Base-by-base conservation (phyloP, 2,888 invertebrate species). In the Pocota personata region DNA sequence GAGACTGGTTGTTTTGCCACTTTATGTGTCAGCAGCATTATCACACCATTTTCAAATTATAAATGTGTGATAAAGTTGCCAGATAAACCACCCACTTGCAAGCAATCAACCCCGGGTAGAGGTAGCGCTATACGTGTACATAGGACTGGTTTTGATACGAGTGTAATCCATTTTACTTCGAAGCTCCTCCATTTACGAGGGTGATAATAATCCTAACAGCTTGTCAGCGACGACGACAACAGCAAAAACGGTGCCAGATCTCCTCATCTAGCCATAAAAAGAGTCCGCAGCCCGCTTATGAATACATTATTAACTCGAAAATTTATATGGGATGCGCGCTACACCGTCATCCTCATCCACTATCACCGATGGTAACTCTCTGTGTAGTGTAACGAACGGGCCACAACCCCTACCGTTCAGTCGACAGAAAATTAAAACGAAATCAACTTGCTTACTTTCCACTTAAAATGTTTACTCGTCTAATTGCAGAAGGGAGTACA, bases 381-480 rank as follows among this genome's bases (percentile, higher is more conserved):
- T 24, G 4, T 24, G 24, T 24, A 40, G 55, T 55, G 32, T 32
- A 6, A 62, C 7, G 40, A 14, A 10, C 14, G 3, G 12, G 2
- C 37, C n/a, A 57, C 30, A 46, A 66, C 43, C 43, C 79, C 66
- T 66, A n/a, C 80, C 37, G 52, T 40, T 82, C 69, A 76, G 43
- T 57, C 60, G 86, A 82, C 86, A 82, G 80, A 37, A 77, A 86
- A 86, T 86, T 86, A 86, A 86, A 86, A 86, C 86, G 82, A 86
- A 86, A 86, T 86, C 86, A 86, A 86, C 82, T 86, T 82, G 86
- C 86, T 86, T 86, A 86, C 82, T 66, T 86, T 86, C 86, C 86
- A 86, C 86, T 86, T 86, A 86, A 86, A 86, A 86, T 86, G 86
- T 86, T 86, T 86, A 86, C 82, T 86, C 86, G 86, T 86, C 82